A percentile compares a stretch with the other conserved stretches of the same genome.
These are phyloP conservation scores for Plectropomus leopardus DNA, from an alignment of 2,113 vertebrate species.

Conservation along the genomic window DNA sequence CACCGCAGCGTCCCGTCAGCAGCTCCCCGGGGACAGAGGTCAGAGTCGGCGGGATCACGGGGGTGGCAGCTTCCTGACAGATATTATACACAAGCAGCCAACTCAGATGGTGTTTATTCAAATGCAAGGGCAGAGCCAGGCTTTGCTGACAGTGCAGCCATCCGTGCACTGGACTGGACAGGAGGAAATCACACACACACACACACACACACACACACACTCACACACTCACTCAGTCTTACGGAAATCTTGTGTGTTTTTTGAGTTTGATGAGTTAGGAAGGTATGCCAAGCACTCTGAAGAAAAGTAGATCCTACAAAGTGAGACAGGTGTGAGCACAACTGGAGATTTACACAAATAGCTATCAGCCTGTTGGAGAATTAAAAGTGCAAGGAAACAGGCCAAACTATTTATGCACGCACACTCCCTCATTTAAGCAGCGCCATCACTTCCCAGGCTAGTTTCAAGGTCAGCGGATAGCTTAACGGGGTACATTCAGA, in stretches of 20 bases:
- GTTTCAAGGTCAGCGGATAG: slow-evolving; percentile 76
- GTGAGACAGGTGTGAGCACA: neutral
- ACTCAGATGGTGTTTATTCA: slow-evolving; percentile 83
- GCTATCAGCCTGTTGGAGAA: neutral
- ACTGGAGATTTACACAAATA: neutral
- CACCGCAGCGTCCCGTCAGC: slow-evolving; percentile 65
- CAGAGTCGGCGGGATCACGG: slow-evolving; percentile 65
- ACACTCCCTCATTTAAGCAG: slow-evolving; percentile 7
- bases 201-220: slow-evolving; percentile 6
- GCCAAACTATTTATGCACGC: slow-evolving; percentile 26
- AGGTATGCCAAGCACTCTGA: neutral
- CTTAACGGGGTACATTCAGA: slow-evolving; percentile 43
- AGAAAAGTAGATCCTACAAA: neutral
- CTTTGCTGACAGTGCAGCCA: slow-evolving; percentile 80
- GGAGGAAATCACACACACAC: slow-evolving; percentile 17
- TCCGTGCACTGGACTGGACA: slow-evolving; percentile 60
- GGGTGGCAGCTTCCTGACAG: slow-evolving; percentile 78
- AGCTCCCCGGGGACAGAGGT: slow-evolving; percentile 69
- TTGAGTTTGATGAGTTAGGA: slow-evolving; percentile 25
- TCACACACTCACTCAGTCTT: neutral
- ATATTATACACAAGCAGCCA: slow-evolving; percentile 73
- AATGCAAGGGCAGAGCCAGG: slow-evolving; percentile 70
- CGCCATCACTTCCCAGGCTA: slow-evolving; percentile 28
- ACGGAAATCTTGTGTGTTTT: neutral
- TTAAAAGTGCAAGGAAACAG: slow-evolving; percentile 25